Evolutionary conservation across 2,113 vertebrate genomes (phyloP).

Genomic region (Zingel zingel): DNA sequence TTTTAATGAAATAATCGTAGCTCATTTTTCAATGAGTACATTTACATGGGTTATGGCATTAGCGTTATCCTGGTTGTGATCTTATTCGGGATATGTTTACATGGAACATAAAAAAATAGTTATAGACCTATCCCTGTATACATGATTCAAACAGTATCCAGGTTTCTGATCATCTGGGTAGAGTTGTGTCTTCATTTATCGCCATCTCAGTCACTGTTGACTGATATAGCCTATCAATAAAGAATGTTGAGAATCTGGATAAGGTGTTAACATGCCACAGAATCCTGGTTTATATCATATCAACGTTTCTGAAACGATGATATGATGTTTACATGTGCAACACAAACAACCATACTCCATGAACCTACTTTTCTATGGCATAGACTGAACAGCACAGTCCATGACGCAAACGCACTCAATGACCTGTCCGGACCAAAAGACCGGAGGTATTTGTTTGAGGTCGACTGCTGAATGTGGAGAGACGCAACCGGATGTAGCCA

Average conservation of each 20-base stretch:
- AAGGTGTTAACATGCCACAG: neutral
- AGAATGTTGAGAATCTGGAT: too few relatives aligned
- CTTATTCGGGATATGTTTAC: neutral
- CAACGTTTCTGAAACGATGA: too few relatives aligned
- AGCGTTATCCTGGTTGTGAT: neutral
- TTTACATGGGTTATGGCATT: neutral
- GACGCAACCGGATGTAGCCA: conserved; percentile 52
- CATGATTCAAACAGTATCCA: neutral
- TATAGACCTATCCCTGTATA: neutral
- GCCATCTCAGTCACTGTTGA: neutral
- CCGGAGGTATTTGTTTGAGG: neutral
- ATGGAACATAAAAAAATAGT: neutral
- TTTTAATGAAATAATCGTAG: too few relatives aligned
- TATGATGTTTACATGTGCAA: neutral
- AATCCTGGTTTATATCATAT: too few relatives aligned
- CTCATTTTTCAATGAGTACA: too few relatives aligned
- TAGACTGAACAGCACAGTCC: too few relatives aligned
- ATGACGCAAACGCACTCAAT: neutral
- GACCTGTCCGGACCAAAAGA: conserved; percentile 15
- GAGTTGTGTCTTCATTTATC: neutral
- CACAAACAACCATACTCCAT: neutral
- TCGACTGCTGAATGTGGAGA: neutral
- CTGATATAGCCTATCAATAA: too few relatives aligned
- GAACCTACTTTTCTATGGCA: too few relatives aligned
- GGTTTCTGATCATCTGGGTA: neutral